Evolutionary conservation across 2,797 vertebrate species (phyloP).

Genomic region (Tokudaia muenninki): DNA sequence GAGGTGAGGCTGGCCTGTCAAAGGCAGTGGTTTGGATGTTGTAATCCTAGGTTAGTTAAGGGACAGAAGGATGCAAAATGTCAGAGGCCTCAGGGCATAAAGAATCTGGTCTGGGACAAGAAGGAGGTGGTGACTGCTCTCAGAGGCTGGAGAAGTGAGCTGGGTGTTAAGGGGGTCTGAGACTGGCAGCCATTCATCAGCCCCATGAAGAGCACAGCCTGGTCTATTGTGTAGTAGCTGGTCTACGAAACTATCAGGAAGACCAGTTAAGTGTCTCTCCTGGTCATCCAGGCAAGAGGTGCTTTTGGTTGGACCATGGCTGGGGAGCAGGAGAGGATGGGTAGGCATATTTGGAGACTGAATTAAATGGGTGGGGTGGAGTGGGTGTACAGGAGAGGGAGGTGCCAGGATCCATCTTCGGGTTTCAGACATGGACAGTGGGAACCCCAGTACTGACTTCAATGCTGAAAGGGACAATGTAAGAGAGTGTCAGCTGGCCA

Average conservation of each 20-base stretch:
- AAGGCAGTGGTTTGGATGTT: neutral
- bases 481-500: neutral
- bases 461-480: neutral
- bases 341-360: neutral
- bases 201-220: neutral
- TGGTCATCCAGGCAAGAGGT: neutral
- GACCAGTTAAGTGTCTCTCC: neutral
- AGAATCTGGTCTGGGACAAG: neutral
- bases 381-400: neutral
- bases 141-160: neutral
- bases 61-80: neutral
- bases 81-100: neutral
- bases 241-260: rapidly evolving
- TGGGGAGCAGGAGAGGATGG: neutral
- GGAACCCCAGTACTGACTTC: neutral
- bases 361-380: neutral
- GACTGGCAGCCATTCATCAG: too few species aligned
- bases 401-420: rapidly evolving
- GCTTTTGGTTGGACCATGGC: neutral
- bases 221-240: neutral
- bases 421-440: neutral
- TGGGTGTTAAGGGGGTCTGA: neutral
- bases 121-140: neutral
- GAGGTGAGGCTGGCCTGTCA: neutral
- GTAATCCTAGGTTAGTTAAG: neutral